Evolutionary conservation across 2,113 vertebrate genomes (phyloP).

Genomic region (Felis chaus): DNA sequence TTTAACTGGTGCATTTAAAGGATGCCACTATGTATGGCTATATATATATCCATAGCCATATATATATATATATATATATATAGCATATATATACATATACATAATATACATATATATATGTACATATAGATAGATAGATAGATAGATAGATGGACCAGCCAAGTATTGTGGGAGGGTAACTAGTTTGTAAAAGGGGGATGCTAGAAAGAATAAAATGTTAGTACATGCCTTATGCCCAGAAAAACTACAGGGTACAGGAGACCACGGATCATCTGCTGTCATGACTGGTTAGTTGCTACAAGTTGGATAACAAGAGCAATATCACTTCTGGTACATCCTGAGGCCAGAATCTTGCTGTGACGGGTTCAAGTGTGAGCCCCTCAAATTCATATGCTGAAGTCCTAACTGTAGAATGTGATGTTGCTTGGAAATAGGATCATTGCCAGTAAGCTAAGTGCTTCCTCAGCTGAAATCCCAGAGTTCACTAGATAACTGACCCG

Average conservation of each 20-base stretch:
- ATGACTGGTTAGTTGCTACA: neutral
- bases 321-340: neutral
- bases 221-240: neutral
- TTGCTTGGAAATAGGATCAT: slow-evolving; percentile 11
- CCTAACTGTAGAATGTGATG: neutral
- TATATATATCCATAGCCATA: too few species aligned
- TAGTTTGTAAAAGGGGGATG: neutral
- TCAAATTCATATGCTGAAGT: neutral
- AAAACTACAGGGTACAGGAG: neutral
- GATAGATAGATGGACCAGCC: neutral
- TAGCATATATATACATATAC: too few species aligned
- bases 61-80: too few species aligned
- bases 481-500: neutral
- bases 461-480: neutral
- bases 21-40: neutral
- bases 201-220: neutral
- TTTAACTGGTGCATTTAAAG: neutral
- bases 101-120: too few species aligned
- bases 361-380: neutral
- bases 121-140: too few species aligned
- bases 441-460: neutral
- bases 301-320: neutral
- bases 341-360: neutral
- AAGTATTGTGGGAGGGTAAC: neutral
- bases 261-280: neutral